These are phyloP conservation scores for Toxotes jaculatrix DNA, from an alignment of 2,113 vertebrate species.

Conservation along the genomic window DNA sequence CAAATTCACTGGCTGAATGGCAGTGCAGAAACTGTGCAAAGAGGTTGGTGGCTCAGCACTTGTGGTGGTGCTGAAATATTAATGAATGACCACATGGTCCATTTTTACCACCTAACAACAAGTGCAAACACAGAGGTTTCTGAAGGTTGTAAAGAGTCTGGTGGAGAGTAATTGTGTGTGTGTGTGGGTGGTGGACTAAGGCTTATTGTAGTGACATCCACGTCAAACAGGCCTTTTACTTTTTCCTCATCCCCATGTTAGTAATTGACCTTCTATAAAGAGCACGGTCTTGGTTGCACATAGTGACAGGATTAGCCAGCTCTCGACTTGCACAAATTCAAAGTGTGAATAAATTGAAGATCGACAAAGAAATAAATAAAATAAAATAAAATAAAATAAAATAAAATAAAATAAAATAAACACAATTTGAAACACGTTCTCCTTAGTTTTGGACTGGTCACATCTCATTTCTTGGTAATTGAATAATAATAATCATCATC, in stretches of 20 bases:
- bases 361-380: neutral
- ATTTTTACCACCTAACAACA: conserved; percentile 20
- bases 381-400: too few species aligned
- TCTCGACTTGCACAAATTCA: conserved; percentile 7
- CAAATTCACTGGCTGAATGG: conserved; percentile 15
- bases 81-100: conserved; percentile 24
- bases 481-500: neutral
- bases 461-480: neutral
- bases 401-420: too few species aligned
- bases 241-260: neutral
- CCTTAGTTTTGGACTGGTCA: neutral
- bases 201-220: conserved; percentile 15
- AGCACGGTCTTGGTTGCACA: neutral
- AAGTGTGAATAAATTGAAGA: neutral
- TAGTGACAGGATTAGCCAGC: neutral
- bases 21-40: conserved; percentile 12
- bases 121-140: conserved; percentile 23
- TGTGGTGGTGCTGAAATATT: conserved; percentile 32
- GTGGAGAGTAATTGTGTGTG: conserved; percentile 8
- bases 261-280: conserved; percentile 29
- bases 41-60: neutral
- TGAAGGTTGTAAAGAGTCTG: conserved; percentile 19
- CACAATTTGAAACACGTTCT: neutral
- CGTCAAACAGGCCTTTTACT: conserved; percentile 25
- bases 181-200: neutral